Conservation (phyloP, 2,797 vertebrate species). For the Siniperca obscura region DNA sequence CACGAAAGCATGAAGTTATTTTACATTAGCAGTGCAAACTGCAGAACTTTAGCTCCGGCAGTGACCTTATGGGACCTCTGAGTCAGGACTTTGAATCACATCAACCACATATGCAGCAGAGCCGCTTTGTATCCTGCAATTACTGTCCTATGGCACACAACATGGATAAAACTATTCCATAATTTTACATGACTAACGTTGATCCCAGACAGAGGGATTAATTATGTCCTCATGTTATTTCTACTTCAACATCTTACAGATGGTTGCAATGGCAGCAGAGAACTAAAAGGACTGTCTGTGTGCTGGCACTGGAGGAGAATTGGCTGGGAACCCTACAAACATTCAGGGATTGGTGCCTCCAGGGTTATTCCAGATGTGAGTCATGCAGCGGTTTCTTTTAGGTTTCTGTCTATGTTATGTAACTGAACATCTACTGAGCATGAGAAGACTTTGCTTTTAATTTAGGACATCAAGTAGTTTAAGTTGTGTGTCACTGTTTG, state of each 20-base stretch:
- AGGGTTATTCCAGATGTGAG: slow-evolving; percentile 40
- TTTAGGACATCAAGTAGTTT: neutral
- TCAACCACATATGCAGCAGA: slow-evolving; percentile 51
- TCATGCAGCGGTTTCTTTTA: slow-evolving; percentile 24
- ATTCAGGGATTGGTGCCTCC: neutral
- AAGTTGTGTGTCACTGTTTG: neutral
- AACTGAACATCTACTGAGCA: neutral
- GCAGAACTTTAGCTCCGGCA: slow-evolving; percentile 3
- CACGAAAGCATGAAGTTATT: neutral
- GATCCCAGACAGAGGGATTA: slow-evolving; percentile 31
- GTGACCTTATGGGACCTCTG: slow-evolving; percentile 41
- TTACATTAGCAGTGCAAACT: slow-evolving; percentile 19
- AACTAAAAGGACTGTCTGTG: neutral
- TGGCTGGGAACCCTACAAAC: slow-evolving; percentile 25
- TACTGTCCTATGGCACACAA: slow-evolving; percentile 34
- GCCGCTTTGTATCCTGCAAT: slow-evolving; percentile 34
- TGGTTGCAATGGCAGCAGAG: slow-evolving; percentile 14
- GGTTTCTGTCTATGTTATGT: slow-evolving; percentile 37
- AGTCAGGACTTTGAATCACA: slow-evolving; percentile 58
- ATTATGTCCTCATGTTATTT: slow-evolving; percentile 29
- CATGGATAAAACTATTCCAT: slow-evolving; percentile 46
- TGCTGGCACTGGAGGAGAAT: neutral
- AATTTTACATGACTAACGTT: slow-evolving; percentile 31
- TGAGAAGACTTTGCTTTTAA: slow-evolving; percentile 1
- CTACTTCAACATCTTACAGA: slow-evolving; percentile 19